Base-by-base conservation (phyloP, 2,113 vertebrate genomes). In the Trachemys scripta region DNA sequence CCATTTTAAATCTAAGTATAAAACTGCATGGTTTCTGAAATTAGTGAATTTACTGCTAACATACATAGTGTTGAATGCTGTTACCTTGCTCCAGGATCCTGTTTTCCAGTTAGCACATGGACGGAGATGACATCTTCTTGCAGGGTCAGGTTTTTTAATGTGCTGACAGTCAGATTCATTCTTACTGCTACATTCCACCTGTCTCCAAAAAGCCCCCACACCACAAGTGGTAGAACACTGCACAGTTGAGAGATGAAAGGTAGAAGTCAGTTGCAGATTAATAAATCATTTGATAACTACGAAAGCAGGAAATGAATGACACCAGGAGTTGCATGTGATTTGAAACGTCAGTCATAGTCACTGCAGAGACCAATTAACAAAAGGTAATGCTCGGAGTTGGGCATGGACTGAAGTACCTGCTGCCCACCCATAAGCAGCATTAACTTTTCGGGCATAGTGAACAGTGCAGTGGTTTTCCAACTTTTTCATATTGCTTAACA, bases 221-320 rank as follows among this genome's bases (percentile, higher is more conserved):
- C 99, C 99, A 86, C 99, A 99, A 0, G 99, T 99, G 20, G 99
- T 98, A 8, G 99, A 99, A 85, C 99, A 99, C 99, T 99, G 94
- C 13, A 45, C 7, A 29, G 10, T 17, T n/a, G 49, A 27, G 49
- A 85, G 38, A 92, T 4, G 10, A 92, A 87, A 94, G 53, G 7
- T 31, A 75, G 83, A 29, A 4, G 29, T 5, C 3, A 91, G 90
- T 89, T 0, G 29, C 2, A 1, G 1, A 54, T 94, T 22, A 92
- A 50, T 29, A 76, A 45, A 45, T 50, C 2, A 78, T 59, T 88
- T 10, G 29, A 47, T 27, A 29, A 29, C 10, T 72, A 56, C 24
- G 75, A 56, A 6, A 56, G 62, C 59, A 86, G 51, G 45, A 54
- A 84, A 42, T 53, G 27, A 54, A 80, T 27, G 6, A 59, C 56